These are phyloP conservation scores for Hyles euphorbiae DNA, from an alignment of 1,140 invertebrate species.

Conservation along the genomic window DNA sequence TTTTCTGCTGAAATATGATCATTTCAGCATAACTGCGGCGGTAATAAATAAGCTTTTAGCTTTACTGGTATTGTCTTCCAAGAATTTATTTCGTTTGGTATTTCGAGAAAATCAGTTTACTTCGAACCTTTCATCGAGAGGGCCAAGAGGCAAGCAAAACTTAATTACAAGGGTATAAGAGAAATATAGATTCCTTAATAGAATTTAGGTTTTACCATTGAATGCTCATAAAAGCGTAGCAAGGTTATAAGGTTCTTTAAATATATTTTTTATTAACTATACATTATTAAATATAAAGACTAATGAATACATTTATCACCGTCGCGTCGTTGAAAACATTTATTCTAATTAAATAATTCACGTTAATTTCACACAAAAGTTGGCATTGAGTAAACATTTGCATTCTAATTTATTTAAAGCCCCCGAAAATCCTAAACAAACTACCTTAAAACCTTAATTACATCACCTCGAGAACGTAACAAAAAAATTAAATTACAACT, in stretches of 20 bases:
- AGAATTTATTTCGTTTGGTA: slow-evolving; percentile 33
- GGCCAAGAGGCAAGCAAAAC: slow-evolving; percentile 42
- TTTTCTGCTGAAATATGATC: slow-evolving; percentile 1
- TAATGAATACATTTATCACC: too few relatives aligned
- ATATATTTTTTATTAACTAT: too few relatives aligned
- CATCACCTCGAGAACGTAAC: slow-evolving; percentile 4
- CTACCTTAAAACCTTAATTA: slow-evolving; percentile 6
- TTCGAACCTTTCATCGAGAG: slow-evolving; percentile 49
- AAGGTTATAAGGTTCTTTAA: too few relatives aligned
- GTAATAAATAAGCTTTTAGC: slow-evolving; percentile 14
- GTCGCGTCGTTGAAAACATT: too few relatives aligned
- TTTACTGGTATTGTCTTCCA: slow-evolving; percentile 10
- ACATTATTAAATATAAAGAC: too few relatives aligned
- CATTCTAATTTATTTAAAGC: too few relatives aligned
- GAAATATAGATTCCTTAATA: slow-evolving; percentile 23
- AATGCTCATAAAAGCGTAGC: too few relatives aligned
- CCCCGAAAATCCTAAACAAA: slow-evolving; percentile 5
- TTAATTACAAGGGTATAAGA: slow-evolving; percentile 46
- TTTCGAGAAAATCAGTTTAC: slow-evolving; percentile 49
- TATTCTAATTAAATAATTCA: too few relatives aligned
- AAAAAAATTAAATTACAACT: slow-evolving; percentile 23
- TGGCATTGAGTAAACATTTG: too few relatives aligned
- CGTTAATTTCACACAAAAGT: too few relatives aligned
- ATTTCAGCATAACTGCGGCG: background rate
- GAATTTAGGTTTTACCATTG: too few relatives aligned